A percentile compares a stretch with the other conserved stretches of the same genome.
These are phyloP conservation scores for Hydroisotoma schaefferi DNA, from an alignment of 2,888 invertebrate species.

Conservation along the genomic window DNA sequence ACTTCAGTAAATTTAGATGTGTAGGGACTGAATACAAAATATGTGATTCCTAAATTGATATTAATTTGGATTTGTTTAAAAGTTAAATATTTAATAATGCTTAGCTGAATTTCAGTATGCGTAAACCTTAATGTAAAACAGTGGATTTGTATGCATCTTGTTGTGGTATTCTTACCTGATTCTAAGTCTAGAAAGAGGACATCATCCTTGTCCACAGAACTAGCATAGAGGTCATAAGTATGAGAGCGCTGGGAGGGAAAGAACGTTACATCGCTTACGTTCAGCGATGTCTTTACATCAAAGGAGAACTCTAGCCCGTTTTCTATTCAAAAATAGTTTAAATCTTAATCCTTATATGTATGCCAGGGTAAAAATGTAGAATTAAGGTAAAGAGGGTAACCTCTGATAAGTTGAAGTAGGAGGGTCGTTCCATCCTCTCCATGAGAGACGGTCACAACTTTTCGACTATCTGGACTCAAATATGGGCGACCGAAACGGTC, in stretches of 20 bases:
- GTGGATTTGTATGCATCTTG: background rate
- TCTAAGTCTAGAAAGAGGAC: conserved; percentile 67
- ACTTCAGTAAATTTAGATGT: too few species aligned
- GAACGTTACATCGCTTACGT: conserved; percentile 68
- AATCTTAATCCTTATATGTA: too few species aligned
- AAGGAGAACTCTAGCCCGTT: conserved; percentile 66
- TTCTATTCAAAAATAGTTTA: conserved; percentile 54
- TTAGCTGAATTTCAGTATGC: too few species aligned
- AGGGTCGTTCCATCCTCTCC: conserved; percentile 60
- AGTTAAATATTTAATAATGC: too few species aligned
- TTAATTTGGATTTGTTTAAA: too few species aligned
- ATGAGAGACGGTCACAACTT: conserved; percentile 65
- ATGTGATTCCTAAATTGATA: too few species aligned
- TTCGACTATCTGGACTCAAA: conserved; percentile 67
- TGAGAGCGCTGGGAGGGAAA: conserved; percentile 68
- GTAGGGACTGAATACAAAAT: too few species aligned
- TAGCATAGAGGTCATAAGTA: conserved; percentile 70
- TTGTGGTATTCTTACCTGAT: conserved; percentile 56
- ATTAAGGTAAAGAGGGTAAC: conserved; percentile 55
- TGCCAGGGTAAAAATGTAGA: too few species aligned
- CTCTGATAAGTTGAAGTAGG: conserved; percentile 63
- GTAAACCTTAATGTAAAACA: background rate
- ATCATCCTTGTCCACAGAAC: conserved; percentile 67
- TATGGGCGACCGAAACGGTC: conserved; percentile 63
- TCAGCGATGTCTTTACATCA: conserved; percentile 70